phyloP scores from a whole-genome alignment of 2,888 invertebrate species.

The Ceriagrion tenellum region DNA sequence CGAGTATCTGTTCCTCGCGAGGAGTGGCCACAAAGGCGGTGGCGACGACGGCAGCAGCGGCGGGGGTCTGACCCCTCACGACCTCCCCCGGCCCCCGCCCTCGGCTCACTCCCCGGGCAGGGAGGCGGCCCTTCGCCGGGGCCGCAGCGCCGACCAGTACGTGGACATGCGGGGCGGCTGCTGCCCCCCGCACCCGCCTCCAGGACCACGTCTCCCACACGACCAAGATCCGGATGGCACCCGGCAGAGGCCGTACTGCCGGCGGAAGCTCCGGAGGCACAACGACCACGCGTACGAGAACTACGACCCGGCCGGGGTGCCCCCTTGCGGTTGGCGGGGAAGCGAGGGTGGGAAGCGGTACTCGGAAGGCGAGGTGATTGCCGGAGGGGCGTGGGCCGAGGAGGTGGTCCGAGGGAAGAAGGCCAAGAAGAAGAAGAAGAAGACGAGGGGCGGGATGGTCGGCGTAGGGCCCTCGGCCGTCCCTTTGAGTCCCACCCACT shows the following conservation, averaged over 20 bases:
- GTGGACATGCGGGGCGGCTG: conserved; percentile 85
- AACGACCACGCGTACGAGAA: conserved; percentile 82
- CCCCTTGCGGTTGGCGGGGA: conserved; percentile 77
- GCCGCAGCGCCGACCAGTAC: conserved; percentile 88
- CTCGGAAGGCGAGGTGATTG: conserved; percentile 82
- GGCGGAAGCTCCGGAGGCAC: conserved; percentile 83
- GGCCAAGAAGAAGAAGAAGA: conserved; percentile 70
- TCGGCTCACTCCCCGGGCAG: conserved; percentile 62
- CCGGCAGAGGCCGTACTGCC: conserved; percentile 80
- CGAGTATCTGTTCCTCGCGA: conserved; percentile 83
- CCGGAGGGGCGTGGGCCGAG: conserved; percentile 79
- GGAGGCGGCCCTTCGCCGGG: conserved; percentile 81
- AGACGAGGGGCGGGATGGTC: conserved; percentile 31
- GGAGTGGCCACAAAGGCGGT: conserved; percentile 85
- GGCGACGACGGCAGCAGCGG: conserved; percentile 76
- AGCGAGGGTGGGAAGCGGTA: conserved; percentile 76
- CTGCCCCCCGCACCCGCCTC: conserved; percentile 74
- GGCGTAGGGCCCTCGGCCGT: conserved; percentile 72
- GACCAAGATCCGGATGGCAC: conserved; percentile 1
- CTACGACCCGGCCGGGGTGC: conserved; percentile 78
- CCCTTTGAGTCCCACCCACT: conserved; percentile 93
- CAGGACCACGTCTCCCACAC: neutral
- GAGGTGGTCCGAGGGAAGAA: conserved; percentile 73
- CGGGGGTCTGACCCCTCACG: conserved; percentile 27
- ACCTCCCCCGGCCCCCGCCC: conserved; percentile 42